Base-by-base conservation (phyloP, 1,140 invertebrate species). In the Drosophila bocki region DNA sequence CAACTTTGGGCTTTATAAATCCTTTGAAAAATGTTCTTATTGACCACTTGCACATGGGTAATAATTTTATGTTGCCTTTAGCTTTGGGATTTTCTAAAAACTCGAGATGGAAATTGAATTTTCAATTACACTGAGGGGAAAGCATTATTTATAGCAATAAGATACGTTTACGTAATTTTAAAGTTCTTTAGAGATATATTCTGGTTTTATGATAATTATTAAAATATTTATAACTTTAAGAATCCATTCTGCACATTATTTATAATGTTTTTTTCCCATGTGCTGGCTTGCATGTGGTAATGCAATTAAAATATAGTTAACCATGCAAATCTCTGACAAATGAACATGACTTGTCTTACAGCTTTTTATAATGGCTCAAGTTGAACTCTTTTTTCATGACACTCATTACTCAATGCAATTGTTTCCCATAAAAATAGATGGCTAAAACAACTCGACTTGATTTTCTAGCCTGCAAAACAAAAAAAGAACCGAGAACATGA, bases 371-470 rank as follows among this genome's bases (percentile, higher is more conserved):
- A 15, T 53, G 26, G 60, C 29, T 29, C 6, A 15, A 77, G 61
- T 57, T 69, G 45, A 78, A 48, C 48, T 61, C 48, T 53, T 51
- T 70, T 61, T 41, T 37, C 47, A 26, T 58, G 13, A 13, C 45
- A 44, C 15, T 37, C 35, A 71, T 78, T 58, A 47, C 53, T 39
- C 51, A 59, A 50, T 61, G 42, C 39, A 69, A 37, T 42, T 44
- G 51, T 78, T 78, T 78, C 75, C 42, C 59, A 68, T 54, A 22
- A 22, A 53, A 53, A 53, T 53, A 33, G 50, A 69, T 53, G 44
- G 61, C 37, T 7, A 48, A 53, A 37, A 71, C 32, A 39, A 69
- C 33, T 42, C 64, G 26, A 47, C 26, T 19, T 33, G 26, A 29
- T 32, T 33, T 33, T 33, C 9, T 35, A 19, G 50, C 11, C 50